Base-by-base conservation (phyloP, 2,888 invertebrate species). In the Tineola bisselliella region DNA sequence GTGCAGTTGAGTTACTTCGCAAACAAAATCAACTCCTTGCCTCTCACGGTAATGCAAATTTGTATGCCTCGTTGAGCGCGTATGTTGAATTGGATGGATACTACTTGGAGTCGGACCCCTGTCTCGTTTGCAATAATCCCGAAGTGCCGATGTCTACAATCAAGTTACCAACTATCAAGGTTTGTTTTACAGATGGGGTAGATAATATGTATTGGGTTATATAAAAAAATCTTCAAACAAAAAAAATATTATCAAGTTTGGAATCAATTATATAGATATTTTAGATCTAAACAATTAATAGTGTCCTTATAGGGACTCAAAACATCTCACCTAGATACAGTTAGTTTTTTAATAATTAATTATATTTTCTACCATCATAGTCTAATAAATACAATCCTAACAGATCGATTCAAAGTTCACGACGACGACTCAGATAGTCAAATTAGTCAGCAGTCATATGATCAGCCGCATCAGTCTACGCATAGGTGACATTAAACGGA, bases 41-140 rank as follows among this genome's bases (percentile, higher is more conserved):
- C 5, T 93, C 94, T 62, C 98, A 98, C 87, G 96, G 98, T 8
- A 98, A 98, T 84, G 96, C 97, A 0, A 94, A 94, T 63, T 89
- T 98, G 44, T 98, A 98, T 79, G 94, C 95, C 0, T 93, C 96
- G 56, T 88, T 98, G 62, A 94, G 96, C 61, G 95, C 96, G n/a
- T 94, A 95, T 72, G 95, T 98, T 0, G 97, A 98, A 73, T 90
- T 98, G 56, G 98, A 98, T 74, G 98, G 98, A 0, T 98, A 95
- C 81, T 99, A 96, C 77, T 86, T 99, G 64, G 98, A 99, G 86
- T 96, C 96, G 18, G 98, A 98, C 75, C 99, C 99, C 0, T 99
- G 99, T 71, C 90, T 98, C 62, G 98, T 98, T 0, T 99, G 99
- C 81, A 98, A 98, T 82, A 98, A 98, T 84, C 98, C 98, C 0